These are phyloP conservation scores for Puffinus mauretanicus DNA, from an alignment of 2,113 vertebrate species.

Conservation along the genomic window DNA sequence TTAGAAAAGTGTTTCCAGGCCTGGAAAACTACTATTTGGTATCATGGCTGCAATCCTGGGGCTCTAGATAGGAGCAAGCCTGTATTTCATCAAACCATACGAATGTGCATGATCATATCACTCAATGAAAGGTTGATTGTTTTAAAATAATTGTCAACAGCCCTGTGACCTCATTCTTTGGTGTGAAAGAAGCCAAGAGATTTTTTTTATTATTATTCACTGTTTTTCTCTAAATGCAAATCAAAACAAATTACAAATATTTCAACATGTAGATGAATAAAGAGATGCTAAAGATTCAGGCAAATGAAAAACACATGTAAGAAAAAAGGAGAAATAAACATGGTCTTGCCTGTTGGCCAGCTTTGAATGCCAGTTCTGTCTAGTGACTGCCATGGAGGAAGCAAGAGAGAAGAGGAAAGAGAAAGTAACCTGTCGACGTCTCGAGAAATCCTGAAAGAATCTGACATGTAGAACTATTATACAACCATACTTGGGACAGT, in stretches of 20 bases:
- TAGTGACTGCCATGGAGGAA: background rate
- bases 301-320: background rate
- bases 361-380: background rate
- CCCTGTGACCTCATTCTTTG: background rate
- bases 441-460: background rate
- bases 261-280: background rate
- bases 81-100: background rate
- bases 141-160: slow-evolving; percentile 14
- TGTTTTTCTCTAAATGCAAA: background rate
- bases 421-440: background rate
- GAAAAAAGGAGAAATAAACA: background rate
- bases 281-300: background rate
- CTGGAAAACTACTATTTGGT: background rate
- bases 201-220: background rate
- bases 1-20: background rate
- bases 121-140: background rate
- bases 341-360: background rate
- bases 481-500: background rate
- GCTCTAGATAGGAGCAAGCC: background rate
- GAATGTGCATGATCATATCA: background rate
- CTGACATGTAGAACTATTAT: background rate
- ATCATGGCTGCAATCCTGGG: background rate
- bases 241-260: background rate
- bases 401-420: background rate
- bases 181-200: background rate